Conservation (phyloP, 2,888 invertebrate genomes). For the Dicyrtomina minuta region DNA sequence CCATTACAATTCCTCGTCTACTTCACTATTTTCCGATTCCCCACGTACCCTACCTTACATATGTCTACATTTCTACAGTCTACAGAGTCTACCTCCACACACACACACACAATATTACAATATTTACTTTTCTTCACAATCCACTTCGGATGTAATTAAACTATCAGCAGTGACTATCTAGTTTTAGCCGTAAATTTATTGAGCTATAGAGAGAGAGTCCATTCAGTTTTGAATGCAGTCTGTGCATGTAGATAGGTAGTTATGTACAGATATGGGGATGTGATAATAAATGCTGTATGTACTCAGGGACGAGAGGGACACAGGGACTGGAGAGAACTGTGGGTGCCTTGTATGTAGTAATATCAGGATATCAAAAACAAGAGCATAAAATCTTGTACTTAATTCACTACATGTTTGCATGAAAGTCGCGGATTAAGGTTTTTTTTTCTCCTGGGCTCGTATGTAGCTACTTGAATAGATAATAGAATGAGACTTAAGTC, state of each 20-base stretch:
- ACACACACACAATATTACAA: neutral
- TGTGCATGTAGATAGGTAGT: neutral
- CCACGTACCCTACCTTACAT: no score
- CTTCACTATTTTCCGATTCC: neutral
- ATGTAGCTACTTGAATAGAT: no score
- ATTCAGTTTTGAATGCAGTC: neutral
- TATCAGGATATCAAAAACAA: no score
- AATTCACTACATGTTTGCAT: no score
- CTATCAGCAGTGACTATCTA: conserved; percentile 28
- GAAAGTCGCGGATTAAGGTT: no score
- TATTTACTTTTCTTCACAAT: conserved; percentile 12
- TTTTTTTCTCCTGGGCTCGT: no score
- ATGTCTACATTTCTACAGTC: neutral
- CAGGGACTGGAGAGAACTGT: no score
- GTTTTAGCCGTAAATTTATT: conserved; percentile 25
- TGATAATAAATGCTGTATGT: conserved; percentile 8
- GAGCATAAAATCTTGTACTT: no score
- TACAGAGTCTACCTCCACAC: neutral
- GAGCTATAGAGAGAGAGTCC: conserved; percentile 13
- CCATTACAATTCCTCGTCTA: neutral
- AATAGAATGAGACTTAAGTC: no score
- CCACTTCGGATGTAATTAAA: conserved; percentile 28
- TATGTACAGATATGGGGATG: neutral
- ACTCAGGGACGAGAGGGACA: neutral
- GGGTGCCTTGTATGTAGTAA: neutral